Percentiles rank a stretch among this genome's conserved stretches.
phyloP scores from a whole-genome alignment of 2,888 invertebrate species.

The Caenorhabditis angaria region DNA sequence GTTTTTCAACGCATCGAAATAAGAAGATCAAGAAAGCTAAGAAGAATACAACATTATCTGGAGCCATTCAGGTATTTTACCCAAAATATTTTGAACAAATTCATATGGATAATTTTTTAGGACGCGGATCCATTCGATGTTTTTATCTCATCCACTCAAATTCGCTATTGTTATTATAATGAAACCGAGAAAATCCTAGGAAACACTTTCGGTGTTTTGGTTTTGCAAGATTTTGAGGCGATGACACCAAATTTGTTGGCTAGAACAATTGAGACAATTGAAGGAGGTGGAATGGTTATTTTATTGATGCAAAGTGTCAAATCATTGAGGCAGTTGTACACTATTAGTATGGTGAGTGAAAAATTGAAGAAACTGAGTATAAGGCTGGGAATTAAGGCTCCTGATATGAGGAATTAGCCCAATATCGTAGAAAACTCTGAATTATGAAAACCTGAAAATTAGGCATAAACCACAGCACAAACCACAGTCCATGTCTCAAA shows the following conservation, averaged over 20 bases:
- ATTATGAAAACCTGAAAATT: too few relatives aligned
- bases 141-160: slow-evolving; percentile 92
- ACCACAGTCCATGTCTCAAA: too few relatives aligned
- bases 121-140: slow-evolving; percentile 81
- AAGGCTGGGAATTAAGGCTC: too few relatives aligned
- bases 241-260: slow-evolving; percentile 95
- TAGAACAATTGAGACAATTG: slow-evolving; percentile 95
- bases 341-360: slow-evolving; percentile 84
- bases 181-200: slow-evolving; percentile 98
- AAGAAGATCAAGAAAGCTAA: slow-evolving; percentile 87
- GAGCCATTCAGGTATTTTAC: slow-evolving; percentile 3
- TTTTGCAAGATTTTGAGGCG: slow-evolving; percentile 96
- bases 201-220: slow-evolving; percentile 93
- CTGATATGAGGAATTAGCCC: too few relatives aligned
- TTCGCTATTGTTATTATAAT: slow-evolving; percentile 94
- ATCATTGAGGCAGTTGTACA: slow-evolving; percentile 91
- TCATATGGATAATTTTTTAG: slow-evolving; percentile 74
- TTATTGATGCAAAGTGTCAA: slow-evolving; percentile 85
- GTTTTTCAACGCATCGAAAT: slow-evolving; percentile 89
- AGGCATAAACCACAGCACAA: too few relatives aligned
- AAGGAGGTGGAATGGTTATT: slow-evolving; percentile 89
- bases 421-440: too few relatives aligned
- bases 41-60: slow-evolving; percentile 80
- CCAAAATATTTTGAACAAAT: slow-evolving; percentile 3
- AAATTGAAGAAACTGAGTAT: too few relatives aligned